These are phyloP conservation scores for Agriotes lineatus DNA, from an alignment of 2,888 invertebrate species.

Conservation along the genomic window DNA sequence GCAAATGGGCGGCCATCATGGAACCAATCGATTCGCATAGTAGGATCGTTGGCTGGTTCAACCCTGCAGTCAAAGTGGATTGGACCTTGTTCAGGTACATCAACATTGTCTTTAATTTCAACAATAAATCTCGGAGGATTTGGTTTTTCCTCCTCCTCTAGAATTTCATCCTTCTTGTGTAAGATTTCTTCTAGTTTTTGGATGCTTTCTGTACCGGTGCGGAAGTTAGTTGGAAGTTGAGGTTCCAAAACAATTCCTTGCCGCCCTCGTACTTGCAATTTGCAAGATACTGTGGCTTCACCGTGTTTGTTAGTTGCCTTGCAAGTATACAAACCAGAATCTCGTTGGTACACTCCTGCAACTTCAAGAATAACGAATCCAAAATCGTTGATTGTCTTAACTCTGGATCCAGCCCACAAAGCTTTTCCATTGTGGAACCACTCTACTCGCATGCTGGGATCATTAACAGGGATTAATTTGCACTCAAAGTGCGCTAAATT, in stretches of 20 bases:
- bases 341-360: slow-evolving; percentile 92
- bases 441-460: slow-evolving; percentile 94
- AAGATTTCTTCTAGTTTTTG: slow-evolving; percentile 92
- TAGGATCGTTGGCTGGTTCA: slow-evolving; percentile 91
- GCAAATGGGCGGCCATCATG: slow-evolving; percentile 92
- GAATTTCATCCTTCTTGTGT: slow-evolving; percentile 86
- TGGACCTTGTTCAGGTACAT: slow-evolving; percentile 87
- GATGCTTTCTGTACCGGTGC: slow-evolving; percentile 89
- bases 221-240: slow-evolving; percentile 88
- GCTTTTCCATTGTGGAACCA: slow-evolving; percentile 98
- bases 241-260: slow-evolving; percentile 92
- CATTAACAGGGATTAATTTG: slow-evolving; percentile 88
- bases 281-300: slow-evolving; percentile 90
- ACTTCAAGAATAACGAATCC: slow-evolving; percentile 98
- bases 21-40: slow-evolving; percentile 96
- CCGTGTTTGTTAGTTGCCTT: slow-evolving; percentile 93
- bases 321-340: slow-evolving; percentile 92
- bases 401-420: slow-evolving; percentile 89
- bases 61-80: slow-evolving; percentile 95
- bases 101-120: slow-evolving; percentile 85
- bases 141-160: slow-evolving; percentile 85
- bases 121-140: slow-evolving; percentile 89
- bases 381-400: slow-evolving; percentile 97
- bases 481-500: slow-evolving; percentile 94
- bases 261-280: slow-evolving; percentile 87